phyloP scores from a whole-genome alignment of 2,888 invertebrate genomes.

The Campaea margaritaria region DNA sequence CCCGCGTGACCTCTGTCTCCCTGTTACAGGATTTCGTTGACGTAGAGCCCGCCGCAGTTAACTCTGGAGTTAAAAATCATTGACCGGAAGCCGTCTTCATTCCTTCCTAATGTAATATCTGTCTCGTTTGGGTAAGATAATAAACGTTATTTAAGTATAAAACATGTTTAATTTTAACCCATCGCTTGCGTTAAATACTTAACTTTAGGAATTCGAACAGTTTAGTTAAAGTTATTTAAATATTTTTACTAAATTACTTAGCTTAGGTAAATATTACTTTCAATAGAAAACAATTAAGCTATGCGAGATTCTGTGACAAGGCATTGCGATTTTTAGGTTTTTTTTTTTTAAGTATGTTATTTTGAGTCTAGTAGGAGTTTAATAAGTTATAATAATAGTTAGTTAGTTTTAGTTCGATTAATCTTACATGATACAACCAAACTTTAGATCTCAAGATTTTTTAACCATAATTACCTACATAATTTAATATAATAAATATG shows the following conservation, averaged over 20 bases:
- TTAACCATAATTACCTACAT: too few species aligned
- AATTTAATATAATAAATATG: too few species aligned
- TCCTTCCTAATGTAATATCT: constrained; percentile 74
- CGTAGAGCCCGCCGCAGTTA: constrained; percentile 56
- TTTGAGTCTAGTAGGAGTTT: too few species aligned
- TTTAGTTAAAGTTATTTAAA: not conserved
- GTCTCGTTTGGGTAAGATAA: constrained; percentile 74
- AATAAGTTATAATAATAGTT: too few species aligned
- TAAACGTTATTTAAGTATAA: constrained; percentile 71
- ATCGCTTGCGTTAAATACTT: constrained; percentile 62
- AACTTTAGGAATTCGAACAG: not conserved
- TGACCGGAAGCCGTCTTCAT: constrained; percentile 76
- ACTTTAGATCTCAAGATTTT: too few species aligned
- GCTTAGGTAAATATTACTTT: not conserved
- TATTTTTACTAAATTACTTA: not conserved
- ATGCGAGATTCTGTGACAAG: constrained; percentile 24
- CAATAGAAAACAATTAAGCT: constrained; percentile 14
- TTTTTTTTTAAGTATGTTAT: too few species aligned
- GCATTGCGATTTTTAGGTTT: constrained; percentile 33
- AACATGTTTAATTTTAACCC: constrained; percentile 55
- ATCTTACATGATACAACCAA: too few species aligned
- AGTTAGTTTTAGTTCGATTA: too few species aligned
- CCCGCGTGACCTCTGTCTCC: constrained; percentile 77
- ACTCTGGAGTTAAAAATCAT: constrained; percentile 42
- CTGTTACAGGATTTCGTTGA: constrained; percentile 82